These are phyloP conservation scores for Bradypodion pumilum DNA, from an alignment of 2,797 vertebrate genomes.

Conservation along the genomic window DNA sequence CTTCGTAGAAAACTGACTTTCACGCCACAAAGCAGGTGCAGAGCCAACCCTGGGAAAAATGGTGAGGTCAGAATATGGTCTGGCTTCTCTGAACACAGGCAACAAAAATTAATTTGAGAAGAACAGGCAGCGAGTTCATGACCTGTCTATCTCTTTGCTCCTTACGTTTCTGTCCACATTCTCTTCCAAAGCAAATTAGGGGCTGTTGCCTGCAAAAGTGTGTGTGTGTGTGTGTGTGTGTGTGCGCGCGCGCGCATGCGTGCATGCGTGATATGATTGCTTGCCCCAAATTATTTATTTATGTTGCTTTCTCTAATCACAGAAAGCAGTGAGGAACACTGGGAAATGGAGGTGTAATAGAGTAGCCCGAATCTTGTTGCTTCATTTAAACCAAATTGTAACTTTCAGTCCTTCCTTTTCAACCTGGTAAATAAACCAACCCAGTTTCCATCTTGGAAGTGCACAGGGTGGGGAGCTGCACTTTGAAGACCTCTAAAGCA, in stretches of 20 bases:
- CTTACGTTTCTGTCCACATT: background rate
- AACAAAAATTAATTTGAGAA: background rate
- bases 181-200: background rate
- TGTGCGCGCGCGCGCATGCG: no score
- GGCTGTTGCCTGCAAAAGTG: background rate
- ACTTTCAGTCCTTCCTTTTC: no score
- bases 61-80: slow-evolving; percentile 7
- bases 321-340: background rate
- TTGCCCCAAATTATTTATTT: background rate
- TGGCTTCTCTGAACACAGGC: background rate
- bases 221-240: no score
- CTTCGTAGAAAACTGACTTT: slow-evolving; percentile 22
- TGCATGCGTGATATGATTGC: no score
- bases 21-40: slow-evolving; percentile 34
- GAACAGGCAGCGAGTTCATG: background rate
- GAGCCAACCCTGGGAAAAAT: slow-evolving; percentile 19
- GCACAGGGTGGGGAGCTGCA: background rate
- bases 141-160: background rate
- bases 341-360: no score
- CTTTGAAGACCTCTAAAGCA: no score
- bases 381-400: no score
- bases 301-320: background rate
- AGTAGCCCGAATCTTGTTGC: no score
- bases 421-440: no score
- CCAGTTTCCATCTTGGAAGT: no score